These are phyloP conservation scores for Vicugna pacos DNA, from an alignment of 2,113 vertebrate species.

Conservation along the genomic window DNA sequence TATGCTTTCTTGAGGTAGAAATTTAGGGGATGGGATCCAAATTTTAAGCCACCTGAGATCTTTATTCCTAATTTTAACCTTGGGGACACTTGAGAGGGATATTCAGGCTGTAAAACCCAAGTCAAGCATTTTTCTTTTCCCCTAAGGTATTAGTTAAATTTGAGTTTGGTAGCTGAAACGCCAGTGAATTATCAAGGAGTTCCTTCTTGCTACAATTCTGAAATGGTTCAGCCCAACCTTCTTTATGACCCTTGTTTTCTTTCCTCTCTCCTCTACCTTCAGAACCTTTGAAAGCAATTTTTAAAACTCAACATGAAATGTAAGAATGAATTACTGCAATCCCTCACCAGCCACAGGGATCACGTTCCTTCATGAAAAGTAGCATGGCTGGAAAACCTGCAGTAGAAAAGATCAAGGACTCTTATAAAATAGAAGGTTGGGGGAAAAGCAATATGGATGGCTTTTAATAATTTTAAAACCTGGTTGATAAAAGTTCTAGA, in stretches of 20 bases:
- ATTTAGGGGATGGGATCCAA: background rate
- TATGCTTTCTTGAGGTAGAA: background rate
- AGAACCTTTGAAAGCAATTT: slow-evolving; percentile 65
- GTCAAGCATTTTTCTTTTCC: background rate
- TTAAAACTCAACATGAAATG: slow-evolving; percentile 57
- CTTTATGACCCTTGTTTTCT: slow-evolving; percentile 36
- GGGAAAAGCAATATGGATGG: background rate
- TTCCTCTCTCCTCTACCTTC: background rate
- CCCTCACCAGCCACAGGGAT: slow-evolving; percentile 28
- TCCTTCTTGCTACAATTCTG: background rate
- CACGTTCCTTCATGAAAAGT: slow-evolving; percentile 32
- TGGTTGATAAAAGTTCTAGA: background rate
- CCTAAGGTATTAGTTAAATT: background rate
- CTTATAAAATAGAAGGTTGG: background rate
- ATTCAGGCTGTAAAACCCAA: background rate
- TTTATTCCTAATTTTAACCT: slow-evolving; percentile 32
- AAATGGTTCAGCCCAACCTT: slow-evolving; percentile 8
- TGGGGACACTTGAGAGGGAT: background rate
- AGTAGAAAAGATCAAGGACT: slow-evolving; percentile 41
- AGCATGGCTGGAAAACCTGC: background rate
- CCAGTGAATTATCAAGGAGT: background rate
- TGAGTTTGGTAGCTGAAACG: background rate
- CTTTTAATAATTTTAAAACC: slow-evolving; percentile 23
- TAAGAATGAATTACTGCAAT: slow-evolving; percentile 59
- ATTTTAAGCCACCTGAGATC: background rate